Conservation (phyloP, 2,797 vertebrate genomes). For the Hippopotamyrus pictus region DNA sequence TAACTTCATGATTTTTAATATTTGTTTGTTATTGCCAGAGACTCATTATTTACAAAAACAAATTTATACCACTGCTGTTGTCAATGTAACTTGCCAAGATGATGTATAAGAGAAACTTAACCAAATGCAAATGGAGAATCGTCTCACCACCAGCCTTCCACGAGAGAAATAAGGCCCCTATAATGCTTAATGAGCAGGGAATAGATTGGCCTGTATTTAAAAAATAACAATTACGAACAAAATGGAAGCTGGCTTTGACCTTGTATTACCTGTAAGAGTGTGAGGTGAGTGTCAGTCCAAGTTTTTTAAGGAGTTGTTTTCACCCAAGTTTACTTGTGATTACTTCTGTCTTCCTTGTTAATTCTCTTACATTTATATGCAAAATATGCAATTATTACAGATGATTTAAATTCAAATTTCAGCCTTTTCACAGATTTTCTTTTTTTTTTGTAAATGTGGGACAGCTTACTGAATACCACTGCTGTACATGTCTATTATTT, state of each 20-base stretch:
- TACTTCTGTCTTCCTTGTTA: background rate
- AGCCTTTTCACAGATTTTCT: slow-evolving; percentile 7
- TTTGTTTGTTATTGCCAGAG: background rate
- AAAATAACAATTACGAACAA: background rate
- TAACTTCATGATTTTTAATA: background rate
- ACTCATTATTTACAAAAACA: background rate
- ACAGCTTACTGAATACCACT: background rate
- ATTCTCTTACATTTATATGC: slow-evolving; percentile 17
- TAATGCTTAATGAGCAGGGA: background rate
- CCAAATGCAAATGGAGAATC: background rate
- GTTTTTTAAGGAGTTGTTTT: background rate
- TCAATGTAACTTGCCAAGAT: background rate
- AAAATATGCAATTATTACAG: slow-evolving; percentile 14
- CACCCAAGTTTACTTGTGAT: background rate
- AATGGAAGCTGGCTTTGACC: background rate
- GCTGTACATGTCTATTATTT: slow-evolving; percentile 2
- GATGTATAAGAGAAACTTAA: background rate
- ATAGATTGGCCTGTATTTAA: background rate
- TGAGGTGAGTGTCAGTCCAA: background rate
- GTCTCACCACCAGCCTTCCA: background rate
- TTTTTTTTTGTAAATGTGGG: background rate
- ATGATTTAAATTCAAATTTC: slow-evolving; percentile 15
- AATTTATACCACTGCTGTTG: background rate
- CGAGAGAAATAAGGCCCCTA: background rate
- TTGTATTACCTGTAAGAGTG: background rate